Evolutionary conservation across 2,888 invertebrate species (phyloP).

Genomic region (Meteorus colon): DNA sequence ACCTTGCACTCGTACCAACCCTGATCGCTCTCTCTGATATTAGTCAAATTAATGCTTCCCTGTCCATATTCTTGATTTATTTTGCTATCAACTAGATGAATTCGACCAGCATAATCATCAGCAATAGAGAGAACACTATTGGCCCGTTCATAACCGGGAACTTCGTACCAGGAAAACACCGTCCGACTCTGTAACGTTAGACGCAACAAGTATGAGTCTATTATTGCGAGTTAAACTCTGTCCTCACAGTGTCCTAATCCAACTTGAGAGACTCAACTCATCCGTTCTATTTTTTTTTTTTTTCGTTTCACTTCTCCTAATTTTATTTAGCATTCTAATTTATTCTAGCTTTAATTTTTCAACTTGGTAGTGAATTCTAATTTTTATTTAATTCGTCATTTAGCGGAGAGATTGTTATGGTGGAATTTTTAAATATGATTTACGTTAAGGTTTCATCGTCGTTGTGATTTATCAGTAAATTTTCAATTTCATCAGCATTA

Average conservation of each 20-base stretch:
- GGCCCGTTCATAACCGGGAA: constrained; percentile 52
- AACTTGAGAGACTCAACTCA: constrained; percentile 52
- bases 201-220: constrained; percentile 49
- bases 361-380: too few species aligned
- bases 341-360: not conserved
- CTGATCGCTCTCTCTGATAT: constrained; percentile 90
- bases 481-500: too few species aligned
- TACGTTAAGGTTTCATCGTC: too few species aligned
- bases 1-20: constrained; percentile 95
- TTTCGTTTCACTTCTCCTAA: not conserved
- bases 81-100: constrained; percentile 78
- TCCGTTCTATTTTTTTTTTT: constrained; percentile 41
- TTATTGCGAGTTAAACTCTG: constrained; percentile 58
- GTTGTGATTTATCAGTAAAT: too few species aligned
- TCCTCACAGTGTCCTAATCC: constrained; percentile 26
- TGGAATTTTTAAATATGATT: too few species aligned
- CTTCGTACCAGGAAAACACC: constrained; percentile 87
- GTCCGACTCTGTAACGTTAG: constrained; percentile 79
- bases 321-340: constrained; percentile 12
- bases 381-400: too few species aligned
- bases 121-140: constrained; percentile 79
- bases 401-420: too few species aligned
- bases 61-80: constrained; percentile 78
- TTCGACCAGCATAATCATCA: constrained; percentile 83
- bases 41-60: constrained; percentile 88